Conservation (phyloP, 2,888 invertebrate genomes). For the Pantelozetes paolii region DNA sequence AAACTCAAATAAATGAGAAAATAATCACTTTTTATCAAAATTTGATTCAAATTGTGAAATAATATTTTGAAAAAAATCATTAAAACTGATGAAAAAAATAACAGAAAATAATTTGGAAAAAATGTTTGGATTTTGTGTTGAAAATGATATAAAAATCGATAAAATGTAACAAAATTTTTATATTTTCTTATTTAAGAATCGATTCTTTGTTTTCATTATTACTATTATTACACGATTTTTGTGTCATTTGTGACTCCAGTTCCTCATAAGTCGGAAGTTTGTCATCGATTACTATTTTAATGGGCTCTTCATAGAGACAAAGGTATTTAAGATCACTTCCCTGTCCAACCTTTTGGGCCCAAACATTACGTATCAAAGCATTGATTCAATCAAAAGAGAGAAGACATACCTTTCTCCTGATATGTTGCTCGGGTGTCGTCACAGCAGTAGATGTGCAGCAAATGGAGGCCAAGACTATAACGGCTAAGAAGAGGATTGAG, state of each 20-base stretch:
- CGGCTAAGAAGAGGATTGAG: slow-evolving; percentile 44
- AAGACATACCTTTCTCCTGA: slow-evolving; percentile 30
- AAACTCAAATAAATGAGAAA: too few relatives aligned
- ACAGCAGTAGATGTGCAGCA: slow-evolving; percentile 45
- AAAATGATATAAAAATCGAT: background rate
- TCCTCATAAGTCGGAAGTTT: slow-evolving; percentile 31
- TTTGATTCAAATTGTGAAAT: too few relatives aligned
- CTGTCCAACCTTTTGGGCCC: background rate
- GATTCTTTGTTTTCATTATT: background rate
- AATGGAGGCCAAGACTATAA: slow-evolving; percentile 45
- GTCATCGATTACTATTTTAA: slow-evolving; percentile 12
- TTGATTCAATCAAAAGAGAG: background rate
- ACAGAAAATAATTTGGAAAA: too few relatives aligned
- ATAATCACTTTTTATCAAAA: too few relatives aligned
- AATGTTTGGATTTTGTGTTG: background rate
- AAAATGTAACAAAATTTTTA: slow-evolving; percentile 1
- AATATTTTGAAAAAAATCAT: too few relatives aligned
- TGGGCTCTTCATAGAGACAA: slow-evolving; percentile 17
- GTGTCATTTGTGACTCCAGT: background rate
- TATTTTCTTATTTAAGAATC: background rate
- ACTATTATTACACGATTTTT: background rate
- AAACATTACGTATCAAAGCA: background rate
- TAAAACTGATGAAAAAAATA: too few relatives aligned
- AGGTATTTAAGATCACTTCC: slow-evolving; percentile 33
- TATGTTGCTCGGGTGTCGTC: slow-evolving; percentile 45